phyloP scores from a whole-genome alignment of 2,113 vertebrate genomes.

The Ondatra zibethicus region DNA sequence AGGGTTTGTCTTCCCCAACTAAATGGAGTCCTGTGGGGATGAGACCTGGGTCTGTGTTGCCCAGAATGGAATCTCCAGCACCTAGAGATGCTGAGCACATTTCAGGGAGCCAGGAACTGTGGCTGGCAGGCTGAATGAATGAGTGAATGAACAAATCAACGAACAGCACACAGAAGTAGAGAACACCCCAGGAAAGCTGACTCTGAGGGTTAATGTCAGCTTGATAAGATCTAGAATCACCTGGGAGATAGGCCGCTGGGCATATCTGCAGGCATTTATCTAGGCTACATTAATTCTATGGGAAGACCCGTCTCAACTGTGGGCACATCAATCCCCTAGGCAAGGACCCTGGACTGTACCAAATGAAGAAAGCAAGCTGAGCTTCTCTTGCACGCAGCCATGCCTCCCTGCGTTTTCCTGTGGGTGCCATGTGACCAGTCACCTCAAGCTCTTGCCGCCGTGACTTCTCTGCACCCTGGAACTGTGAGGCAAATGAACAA shows the following conservation, averaged over 20 bases:
- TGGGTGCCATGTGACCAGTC: background rate
- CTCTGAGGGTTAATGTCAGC: background rate
- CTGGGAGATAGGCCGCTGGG: no score
- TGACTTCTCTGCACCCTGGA: background rate
- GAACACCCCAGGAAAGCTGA: background rate
- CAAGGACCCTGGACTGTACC: background rate
- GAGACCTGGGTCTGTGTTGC: background rate
- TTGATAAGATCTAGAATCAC: background rate
- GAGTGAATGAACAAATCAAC: background rate
- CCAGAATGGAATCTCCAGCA: background rate
- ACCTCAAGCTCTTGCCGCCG: no score
- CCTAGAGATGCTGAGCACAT: background rate
- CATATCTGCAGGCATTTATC: background rate
- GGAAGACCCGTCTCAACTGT: background rate
- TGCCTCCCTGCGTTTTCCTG: background rate
- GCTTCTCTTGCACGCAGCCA: no score
- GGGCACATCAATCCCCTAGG: background rate
- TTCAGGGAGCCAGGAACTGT: background rate
- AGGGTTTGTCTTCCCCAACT: background rate
- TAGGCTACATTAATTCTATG: background rate
- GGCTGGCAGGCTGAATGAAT: background rate
- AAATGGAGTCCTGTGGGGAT: fast-evolving
- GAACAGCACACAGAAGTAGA: background rate
- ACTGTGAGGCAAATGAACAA: background rate
- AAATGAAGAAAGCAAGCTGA: background rate